Evolutionary conservation across 2,888 invertebrate species (phyloP).

Genomic region (Eremobia ochroleuca): DNA sequence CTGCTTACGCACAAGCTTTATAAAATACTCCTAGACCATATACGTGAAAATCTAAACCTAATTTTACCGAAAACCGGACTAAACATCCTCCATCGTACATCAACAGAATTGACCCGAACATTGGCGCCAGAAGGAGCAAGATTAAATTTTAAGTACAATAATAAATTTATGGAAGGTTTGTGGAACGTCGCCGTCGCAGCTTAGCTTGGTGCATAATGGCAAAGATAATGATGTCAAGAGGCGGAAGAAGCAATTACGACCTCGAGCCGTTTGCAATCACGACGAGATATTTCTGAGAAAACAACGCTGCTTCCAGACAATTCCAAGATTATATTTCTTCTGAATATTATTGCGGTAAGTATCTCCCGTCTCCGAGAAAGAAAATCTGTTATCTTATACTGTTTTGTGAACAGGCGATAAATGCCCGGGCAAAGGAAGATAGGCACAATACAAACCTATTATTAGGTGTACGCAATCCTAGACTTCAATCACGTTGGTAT

Average conservation of each 20-base stretch:
- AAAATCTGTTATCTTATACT: constrained; percentile 63
- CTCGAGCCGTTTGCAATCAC: constrained; percentile 82
- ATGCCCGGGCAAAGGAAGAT: constrained; percentile 34
- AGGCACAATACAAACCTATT: constrained; percentile 51
- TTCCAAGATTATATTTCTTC: constrained; percentile 78
- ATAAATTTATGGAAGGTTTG: constrained; percentile 75
- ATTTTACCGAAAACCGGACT: constrained; percentile 25
- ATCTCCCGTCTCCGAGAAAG: constrained; percentile 67
- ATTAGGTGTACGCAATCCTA: constrained; percentile 52
- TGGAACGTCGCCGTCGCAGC: constrained; percentile 72
- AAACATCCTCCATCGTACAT: constrained; percentile 39
- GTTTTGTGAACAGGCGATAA: constrained; percentile 63
- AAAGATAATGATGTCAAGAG: constrained; percentile 88
- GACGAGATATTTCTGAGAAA: constrained; percentile 78
- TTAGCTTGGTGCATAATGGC: constrained; percentile 85
- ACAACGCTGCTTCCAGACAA: constrained; percentile 75
- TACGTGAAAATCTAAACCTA: constrained; percentile 1
- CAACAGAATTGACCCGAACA: constrained; percentile 54
- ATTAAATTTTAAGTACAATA: constrained; percentile 70
- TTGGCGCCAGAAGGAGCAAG: constrained; percentile 43
- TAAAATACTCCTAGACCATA: neutral
- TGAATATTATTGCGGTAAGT: constrained; percentile 77
- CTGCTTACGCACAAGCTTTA: neutral
- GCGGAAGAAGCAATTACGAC: constrained; percentile 89
- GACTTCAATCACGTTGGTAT: constrained; percentile 56